Conservation (phyloP, 2,888 invertebrate genomes). For the Leptopilina myrica region DNA sequence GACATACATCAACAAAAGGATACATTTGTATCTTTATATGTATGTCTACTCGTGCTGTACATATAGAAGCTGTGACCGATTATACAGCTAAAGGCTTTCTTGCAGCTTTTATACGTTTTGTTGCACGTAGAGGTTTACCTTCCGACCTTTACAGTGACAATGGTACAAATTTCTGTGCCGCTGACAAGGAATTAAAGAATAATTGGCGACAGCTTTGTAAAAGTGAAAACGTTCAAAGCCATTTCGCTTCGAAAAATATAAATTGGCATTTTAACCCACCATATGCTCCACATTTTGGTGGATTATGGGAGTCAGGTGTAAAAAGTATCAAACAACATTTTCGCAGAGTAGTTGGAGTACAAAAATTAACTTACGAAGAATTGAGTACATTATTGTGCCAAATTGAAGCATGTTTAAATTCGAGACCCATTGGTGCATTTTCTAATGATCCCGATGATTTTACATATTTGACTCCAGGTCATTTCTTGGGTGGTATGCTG, state of each 20-base stretch:
- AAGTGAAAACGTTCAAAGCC: neutral
- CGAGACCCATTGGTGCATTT: neutral
- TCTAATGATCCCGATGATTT: neutral
- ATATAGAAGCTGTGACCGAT: slow-evolving; percentile 60
- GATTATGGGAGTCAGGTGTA: slow-evolving; percentile 29
- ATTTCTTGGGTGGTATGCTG: neutral
- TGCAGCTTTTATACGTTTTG: slow-evolving; percentile 59
- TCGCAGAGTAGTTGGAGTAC: neutral
- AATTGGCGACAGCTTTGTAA: neutral
- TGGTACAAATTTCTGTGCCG: slow-evolving; percentile 63
- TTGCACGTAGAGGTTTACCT: slow-evolving; percentile 55
- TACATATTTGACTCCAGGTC: slow-evolving; percentile 27
- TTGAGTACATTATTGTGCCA: slow-evolving; percentile 6
- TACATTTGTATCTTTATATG: slow-evolving; percentile 62
- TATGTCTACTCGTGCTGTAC: slow-evolving; percentile 57
- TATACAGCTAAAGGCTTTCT: slow-evolving; percentile 58
- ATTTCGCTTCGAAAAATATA: neutral
- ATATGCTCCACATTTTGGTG: neutral
- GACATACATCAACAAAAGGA: slow-evolving; percentile 48
- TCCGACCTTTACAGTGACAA: slow-evolving; percentile 57
- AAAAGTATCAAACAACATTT: neutral
- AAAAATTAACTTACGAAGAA: slow-evolving; percentile 34
- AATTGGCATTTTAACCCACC: neutral
- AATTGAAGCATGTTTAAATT: slow-evolving; percentile 16
- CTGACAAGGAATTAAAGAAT: slow-evolving; percentile 52